Base-by-base conservation (phyloP, 2,797 vertebrate genomes). In the Denticeps clupeoides region DNA sequence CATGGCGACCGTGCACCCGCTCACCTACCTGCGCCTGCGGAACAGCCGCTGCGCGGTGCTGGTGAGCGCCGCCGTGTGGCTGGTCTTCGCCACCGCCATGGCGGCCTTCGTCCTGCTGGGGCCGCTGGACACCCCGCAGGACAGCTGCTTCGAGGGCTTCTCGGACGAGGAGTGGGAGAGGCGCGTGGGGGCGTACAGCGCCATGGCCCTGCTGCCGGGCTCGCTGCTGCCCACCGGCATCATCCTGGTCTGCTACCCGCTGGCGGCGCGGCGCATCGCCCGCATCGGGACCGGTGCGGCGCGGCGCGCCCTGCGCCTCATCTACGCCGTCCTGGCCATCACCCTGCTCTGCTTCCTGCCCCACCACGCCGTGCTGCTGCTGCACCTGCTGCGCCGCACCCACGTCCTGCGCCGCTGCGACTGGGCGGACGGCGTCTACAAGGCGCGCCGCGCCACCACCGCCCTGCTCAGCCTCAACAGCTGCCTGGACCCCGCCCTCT, bases 291-390 rank as follows among this genome's bases (percentile, higher is more conserved):
- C 53, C 0, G 51, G 2, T 43, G 65, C 71, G 6, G 68, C 75
- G 48, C 58, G 47, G 9, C 73, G 63, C 27, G 80, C 82, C 0
- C 38, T 82, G 54, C 69, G 47, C 35, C 75, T 81, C 2, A 76
- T 86, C 32, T 62, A 49, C 50, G 54, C 73, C 52, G 73, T 86
- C 49, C 26, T 90, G 64, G 65, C 65, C 26, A 87, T 90, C 51
- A 88, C 74, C 0, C 11, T 78, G n/a, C 19, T 89, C 33, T 91
- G 88, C 74, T 90, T 91, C 56, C 51, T 92, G 15, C 90, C 90
- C 0, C 82, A 79, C 19, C 82, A 85, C 0, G 13, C 88, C 3
- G 63, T 80, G 0, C 83, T 86, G 56, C 59, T 92, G 28, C 63
- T 90, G 51, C 71, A 83, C 45, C 54, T 87, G 1, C 60, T 90